Evolutionary conservation across 2,888 invertebrate species (phyloP).

Genomic region (Mantis religiosa): DNA sequence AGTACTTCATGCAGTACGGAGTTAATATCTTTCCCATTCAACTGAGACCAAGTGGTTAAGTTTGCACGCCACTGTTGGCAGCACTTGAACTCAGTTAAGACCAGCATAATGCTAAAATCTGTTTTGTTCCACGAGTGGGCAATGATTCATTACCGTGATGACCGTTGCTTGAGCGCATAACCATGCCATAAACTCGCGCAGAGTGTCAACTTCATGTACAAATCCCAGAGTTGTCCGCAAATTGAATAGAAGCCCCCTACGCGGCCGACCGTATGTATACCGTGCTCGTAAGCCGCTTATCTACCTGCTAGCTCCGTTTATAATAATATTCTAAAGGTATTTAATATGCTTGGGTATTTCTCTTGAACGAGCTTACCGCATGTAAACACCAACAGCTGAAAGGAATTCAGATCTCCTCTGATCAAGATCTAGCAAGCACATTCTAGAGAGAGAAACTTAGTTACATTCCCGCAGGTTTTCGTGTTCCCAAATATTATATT

Average conservation of each 20-base stretch:
- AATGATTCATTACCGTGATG: background rate
- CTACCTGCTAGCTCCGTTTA: background rate
- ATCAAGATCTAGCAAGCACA: no score
- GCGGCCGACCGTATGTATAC: background rate
- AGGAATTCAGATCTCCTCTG: no score
- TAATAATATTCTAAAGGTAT: background rate
- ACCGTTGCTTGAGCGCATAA: background rate
- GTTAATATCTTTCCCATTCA: no score
- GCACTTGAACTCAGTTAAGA: background rate
- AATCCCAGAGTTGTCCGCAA: background rate
- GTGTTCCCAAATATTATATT: no score
- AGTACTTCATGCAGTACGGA: no score
- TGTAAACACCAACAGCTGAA: no score
- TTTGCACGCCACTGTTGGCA: background rate
- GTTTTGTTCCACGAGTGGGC: background rate
- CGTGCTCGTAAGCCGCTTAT: background rate
- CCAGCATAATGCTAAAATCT: background rate
- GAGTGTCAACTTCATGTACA: background rate
- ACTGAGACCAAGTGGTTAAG: no score
- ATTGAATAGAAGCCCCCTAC: background rate
- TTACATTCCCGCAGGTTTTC: no score
- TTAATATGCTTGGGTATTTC: background rate
- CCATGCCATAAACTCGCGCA: background rate
- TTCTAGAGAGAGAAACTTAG: no score
- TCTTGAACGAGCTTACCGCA: no score